These are phyloP conservation scores for Motacilla tschutschensis DNA, from an alignment of 2,113 vertebrate species.

Conservation along the genomic window DNA sequence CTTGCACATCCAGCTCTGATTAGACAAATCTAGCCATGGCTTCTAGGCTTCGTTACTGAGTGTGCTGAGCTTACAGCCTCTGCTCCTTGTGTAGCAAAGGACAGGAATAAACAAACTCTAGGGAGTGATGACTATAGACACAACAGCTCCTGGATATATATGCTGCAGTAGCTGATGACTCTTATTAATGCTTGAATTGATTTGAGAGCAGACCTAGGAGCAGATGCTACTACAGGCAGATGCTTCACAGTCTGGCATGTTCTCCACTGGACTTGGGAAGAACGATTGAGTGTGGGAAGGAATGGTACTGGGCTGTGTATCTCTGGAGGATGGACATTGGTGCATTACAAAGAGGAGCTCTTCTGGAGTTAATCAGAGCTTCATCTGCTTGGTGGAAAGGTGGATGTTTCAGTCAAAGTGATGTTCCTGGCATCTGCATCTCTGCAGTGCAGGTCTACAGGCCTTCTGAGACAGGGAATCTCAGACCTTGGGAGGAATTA, in stretches of 20 bases:
- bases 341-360: neutral
- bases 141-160: neutral
- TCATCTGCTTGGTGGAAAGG: neutral
- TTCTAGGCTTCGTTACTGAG: neutral
- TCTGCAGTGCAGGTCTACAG: neutral
- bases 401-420: neutral
- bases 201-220: conserved; percentile 19
- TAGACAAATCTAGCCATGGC: neutral
- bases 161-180: neutral
- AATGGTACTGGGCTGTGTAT: neutral
- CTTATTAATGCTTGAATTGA: conserved; percentile 35
- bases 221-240: conserved; percentile 18
- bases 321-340: neutral
- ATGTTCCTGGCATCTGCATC: neutral
- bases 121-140: neutral
- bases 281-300: neutral
- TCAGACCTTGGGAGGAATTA: conserved; percentile 10
- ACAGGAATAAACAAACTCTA: neutral
- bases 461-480: neutral
- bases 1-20: neutral
- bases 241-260: neutral
- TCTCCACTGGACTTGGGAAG: neutral
- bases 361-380: neutral
- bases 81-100: neutral
- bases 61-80: neutral